Percentiles rank a stretch among this genome's conserved stretches.
Conservation (phyloP, 2,888 invertebrate species). For the Unio delphinus region DNA sequence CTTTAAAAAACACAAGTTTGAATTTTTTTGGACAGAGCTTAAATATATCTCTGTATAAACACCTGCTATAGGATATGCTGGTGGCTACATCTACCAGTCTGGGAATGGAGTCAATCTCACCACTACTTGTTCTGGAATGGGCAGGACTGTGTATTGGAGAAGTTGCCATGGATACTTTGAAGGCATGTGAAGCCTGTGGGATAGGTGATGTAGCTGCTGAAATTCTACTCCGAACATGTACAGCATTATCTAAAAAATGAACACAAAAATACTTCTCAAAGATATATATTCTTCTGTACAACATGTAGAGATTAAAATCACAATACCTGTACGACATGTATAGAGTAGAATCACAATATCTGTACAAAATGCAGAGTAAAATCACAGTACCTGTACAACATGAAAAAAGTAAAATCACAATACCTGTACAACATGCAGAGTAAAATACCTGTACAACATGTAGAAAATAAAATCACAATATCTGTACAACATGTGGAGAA, state of each 20-base stretch:
- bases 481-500: too few species aligned
- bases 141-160: constrained; percentile 24
- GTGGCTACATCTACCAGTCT: constrained; percentile 38
- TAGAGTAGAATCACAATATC: too few species aligned
- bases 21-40: not conserved
- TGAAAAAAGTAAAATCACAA: too few species aligned
- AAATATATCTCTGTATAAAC: too few species aligned
- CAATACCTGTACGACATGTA: too few species aligned
- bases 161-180: constrained; percentile 27
- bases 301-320: too few species aligned
- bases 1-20: not conserved
- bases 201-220: constrained; percentile 33
- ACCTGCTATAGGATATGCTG: constrained; percentile 36
- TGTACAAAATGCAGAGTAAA: too few species aligned
- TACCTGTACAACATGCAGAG: too few species aligned
- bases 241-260: constrained; percentile 17
- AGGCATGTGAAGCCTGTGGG: constrained; percentile 11
- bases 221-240: constrained; percentile 25
- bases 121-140: constrained; percentile 8
- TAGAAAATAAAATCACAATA: too few species aligned
- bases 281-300: too few species aligned
- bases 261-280: not conserved
- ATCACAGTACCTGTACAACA: too few species aligned
- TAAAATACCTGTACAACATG: too few species aligned
- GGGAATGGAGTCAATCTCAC: constrained; percentile 8